A percentile compares a stretch with the other conserved stretches of the same genome.
Evolutionary conservation across 2,113 vertebrate species (phyloP).

Genomic region (Nothobranchius kuhntae): DNA sequence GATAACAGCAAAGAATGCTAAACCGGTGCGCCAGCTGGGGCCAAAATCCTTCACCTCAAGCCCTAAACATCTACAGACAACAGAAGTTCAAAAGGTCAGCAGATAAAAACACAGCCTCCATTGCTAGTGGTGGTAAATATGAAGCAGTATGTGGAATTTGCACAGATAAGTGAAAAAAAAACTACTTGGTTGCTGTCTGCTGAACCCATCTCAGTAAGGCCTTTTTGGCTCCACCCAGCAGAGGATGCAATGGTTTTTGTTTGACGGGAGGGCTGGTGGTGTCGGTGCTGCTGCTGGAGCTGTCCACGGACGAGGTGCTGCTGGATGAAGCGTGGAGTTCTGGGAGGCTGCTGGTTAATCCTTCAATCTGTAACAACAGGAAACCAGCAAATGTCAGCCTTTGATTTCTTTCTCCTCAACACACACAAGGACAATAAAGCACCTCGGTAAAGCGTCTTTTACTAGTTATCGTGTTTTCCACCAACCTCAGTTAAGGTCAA

Average conservation of each 20-base stretch:
- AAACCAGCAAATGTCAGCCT: neutral
- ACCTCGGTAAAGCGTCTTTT: neutral
- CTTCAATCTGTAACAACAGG: constrained; percentile 86
- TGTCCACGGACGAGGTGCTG: constrained; percentile 92
- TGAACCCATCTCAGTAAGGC: constrained; percentile 96
- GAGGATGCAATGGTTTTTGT: constrained; percentile 85
- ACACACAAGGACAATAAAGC: neutral
- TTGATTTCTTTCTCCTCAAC: neutral
- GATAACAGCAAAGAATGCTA: constrained; percentile 93
- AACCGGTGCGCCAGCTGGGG: constrained; percentile 90
- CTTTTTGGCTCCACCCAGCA: constrained; percentile 90
- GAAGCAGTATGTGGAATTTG: neutral
- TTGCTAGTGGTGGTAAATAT: neutral
- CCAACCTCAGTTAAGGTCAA: too few species aligned
- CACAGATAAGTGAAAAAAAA: neutral
- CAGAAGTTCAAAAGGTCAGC: constrained; percentile 13
- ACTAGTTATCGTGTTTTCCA: too few species aligned
- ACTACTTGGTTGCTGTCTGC: constrained; percentile 91
- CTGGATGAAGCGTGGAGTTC: constrained; percentile 85
- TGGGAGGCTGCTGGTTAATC: constrained; percentile 91
- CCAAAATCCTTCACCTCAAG: constrained; percentile 96
- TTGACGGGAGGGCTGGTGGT: constrained; percentile 91
- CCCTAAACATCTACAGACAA: constrained; percentile 80
- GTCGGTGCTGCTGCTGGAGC: constrained; percentile 86
- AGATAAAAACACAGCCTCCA: neutral